Evolutionary conservation across 2,888 invertebrate genomes (phyloP), one percentile per base, ranked within the genome.

Genomic region (Drosophila leonis): DNA sequence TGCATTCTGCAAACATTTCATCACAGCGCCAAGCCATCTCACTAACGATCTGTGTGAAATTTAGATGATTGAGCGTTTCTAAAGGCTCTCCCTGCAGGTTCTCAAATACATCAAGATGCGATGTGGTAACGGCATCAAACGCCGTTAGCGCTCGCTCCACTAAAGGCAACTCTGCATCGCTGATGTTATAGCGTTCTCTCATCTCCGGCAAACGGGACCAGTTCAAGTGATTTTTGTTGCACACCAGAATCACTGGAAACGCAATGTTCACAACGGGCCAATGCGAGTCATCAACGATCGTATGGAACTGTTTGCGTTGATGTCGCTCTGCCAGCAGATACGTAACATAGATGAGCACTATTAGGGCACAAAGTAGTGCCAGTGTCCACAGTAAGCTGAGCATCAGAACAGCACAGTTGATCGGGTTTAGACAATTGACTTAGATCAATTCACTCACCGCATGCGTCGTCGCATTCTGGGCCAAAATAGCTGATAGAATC

Each of bases 1-100:
- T 90, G 67, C 94, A 94, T 2, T 82, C 60, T 0, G 18, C 44
- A 0, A 92, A 62, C 15, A 94, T 65, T 56, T 94, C 94, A 27
- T 93, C 83, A 64, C 94, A 94, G 4, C 82, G 84, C 90, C 92
- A 92, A 0, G 90, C 66, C 90, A 92, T 86, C 37, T 92, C 90
- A 4, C 67, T 72, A 0, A 82, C 86, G 10, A 93, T 84, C 4
- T 82, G 55, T 0, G 88, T 90, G 13, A 93, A 88, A 69, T 93
- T 93, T 0, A 93, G 69, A 62, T 90, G 83, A 65, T 92, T 83
- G 6, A 93, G 65, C 0, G 69, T 35, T 0, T 65, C 37, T 12
- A 92, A 61, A 0, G 71, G 35, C 6, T 75, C 33, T 2, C 39
- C 54, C 4, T 37, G 20, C 15, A 83, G 29, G 0, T 51, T 7